phyloP scores from a whole-genome alignment of 1,140 invertebrate genomes.

The Caenorhabditis remanei region DNA sequence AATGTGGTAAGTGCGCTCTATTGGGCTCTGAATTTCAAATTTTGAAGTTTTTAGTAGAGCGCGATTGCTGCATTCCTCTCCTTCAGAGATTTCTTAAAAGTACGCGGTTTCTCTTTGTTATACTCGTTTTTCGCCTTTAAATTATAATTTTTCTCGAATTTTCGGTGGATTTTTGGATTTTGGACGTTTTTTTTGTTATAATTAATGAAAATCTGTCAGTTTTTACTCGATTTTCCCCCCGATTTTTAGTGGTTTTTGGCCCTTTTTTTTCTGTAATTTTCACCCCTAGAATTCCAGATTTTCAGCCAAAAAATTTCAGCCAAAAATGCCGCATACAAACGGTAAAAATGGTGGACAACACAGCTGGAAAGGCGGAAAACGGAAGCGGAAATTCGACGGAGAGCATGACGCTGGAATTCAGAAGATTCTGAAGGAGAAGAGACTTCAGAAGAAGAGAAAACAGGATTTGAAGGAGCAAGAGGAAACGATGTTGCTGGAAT shows the following conservation, averaged over 20 bases:
- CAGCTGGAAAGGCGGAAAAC: background rate
- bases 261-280: too few species aligned
- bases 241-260: too few species aligned
- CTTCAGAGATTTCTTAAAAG: background rate
- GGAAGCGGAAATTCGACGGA: constrained; percentile 12
- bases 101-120: background rate
- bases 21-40: too few species aligned
- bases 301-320: too few species aligned
- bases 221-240: background rate
- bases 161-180: constrained; percentile 10
- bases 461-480: constrained; percentile 35
- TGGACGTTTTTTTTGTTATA: background rate
- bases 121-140: background rate
- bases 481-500: constrained; percentile 51
- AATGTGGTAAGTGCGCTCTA: too few species aligned
- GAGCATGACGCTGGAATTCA: background rate
- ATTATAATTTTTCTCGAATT: background rate
- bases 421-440: constrained; percentile 24
- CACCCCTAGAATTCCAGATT: too few species aligned
- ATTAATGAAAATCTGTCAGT: background rate
- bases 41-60: too few species aligned
- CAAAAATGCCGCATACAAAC: constrained; percentile 31
- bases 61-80: too few species aligned
- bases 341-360: background rate
- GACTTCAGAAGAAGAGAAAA: constrained; percentile 26